These are phyloP conservation scores for Halictus quadricinctus DNA, from an alignment of 2,888 invertebrate species.

Conservation along the genomic window DNA sequence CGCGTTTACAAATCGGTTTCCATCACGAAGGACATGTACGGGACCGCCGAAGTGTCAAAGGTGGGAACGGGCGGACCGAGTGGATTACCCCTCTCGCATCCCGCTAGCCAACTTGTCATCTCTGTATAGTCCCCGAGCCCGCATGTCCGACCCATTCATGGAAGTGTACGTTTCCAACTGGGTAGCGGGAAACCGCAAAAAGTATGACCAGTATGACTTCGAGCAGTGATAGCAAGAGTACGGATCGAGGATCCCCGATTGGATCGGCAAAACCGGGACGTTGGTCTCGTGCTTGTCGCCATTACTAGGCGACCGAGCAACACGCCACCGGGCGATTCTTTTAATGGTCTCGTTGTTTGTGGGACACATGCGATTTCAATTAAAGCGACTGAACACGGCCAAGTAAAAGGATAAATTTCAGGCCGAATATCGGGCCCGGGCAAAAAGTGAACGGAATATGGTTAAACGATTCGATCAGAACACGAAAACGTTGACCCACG, in stretches of 20 bases:
- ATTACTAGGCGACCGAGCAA: background rate
- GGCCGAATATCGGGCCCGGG: background rate
- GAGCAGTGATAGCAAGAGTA: background rate
- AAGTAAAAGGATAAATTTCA: background rate
- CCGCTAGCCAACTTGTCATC: background rate
- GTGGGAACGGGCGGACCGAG: background rate
- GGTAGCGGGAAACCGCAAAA: background rate
- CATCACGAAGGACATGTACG: too few relatives aligned
- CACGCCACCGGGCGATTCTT: background rate
- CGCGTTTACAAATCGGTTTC: too few relatives aligned
- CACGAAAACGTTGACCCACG: background rate
- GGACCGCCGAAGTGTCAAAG: too few relatives aligned
- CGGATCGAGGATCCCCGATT: too few relatives aligned
- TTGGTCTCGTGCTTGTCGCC: background rate
- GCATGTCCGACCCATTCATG: background rate
- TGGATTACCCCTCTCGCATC: background rate
- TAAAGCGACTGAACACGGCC: background rate
- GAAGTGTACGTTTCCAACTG: background rate
- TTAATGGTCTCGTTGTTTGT: conserved; percentile 2
- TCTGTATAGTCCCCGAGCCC: background rate
- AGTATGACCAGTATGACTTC: background rate
- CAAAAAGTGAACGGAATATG: background rate
- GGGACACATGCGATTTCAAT: background rate
- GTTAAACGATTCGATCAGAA: background rate
- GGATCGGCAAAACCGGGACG: background rate